phyloP scores from a whole-genome alignment of 1,140 invertebrate genomes.

The Polypedilum pembai region DNA sequence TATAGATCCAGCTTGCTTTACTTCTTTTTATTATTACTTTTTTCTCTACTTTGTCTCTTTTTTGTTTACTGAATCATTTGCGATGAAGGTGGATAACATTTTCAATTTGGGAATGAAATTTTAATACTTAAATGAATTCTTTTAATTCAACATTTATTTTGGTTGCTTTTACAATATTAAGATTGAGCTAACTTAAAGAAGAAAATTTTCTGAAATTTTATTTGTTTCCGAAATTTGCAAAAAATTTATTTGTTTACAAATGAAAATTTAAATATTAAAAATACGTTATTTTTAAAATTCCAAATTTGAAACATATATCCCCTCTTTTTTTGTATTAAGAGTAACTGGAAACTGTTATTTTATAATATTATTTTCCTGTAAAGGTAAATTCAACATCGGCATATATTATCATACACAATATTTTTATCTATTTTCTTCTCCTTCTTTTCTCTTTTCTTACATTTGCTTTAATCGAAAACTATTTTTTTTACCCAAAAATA shows the following conservation, averaged over 20 bases:
- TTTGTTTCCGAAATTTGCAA: not conserved
- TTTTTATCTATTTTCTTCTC: constrained; percentile 23
- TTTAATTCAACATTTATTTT: too few relatives aligned
- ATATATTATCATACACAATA: constrained; percentile 27
- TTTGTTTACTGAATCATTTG: too few relatives aligned
- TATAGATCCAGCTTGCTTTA: constrained; percentile 24
- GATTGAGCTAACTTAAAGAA: too few relatives aligned
- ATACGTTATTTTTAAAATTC: not conserved
- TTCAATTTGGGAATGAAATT: too few relatives aligned
- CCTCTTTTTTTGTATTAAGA: not conserved
- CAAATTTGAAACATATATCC: not conserved
- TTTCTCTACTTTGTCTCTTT: not conserved
- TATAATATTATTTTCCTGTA: not conserved
- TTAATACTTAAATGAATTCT: too few relatives aligned
- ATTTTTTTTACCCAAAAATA: constrained; percentile 2
- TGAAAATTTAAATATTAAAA: not conserved
- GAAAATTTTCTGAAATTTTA: too few relatives aligned
- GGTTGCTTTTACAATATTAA: too few relatives aligned
- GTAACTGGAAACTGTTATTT: constrained; percentile 26
- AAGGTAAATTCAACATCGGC: not conserved
- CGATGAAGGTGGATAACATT: too few relatives aligned
- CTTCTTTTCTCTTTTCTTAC: not conserved
- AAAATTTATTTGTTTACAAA: not conserved
- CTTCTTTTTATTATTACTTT: not conserved
- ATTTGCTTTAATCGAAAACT: constrained; percentile 8